Evolutionary conservation across 2,113 vertebrate genomes (phyloP), one percentile per base, ranked within the genome.

Genomic region (Typhlomys cinereus): DNA sequence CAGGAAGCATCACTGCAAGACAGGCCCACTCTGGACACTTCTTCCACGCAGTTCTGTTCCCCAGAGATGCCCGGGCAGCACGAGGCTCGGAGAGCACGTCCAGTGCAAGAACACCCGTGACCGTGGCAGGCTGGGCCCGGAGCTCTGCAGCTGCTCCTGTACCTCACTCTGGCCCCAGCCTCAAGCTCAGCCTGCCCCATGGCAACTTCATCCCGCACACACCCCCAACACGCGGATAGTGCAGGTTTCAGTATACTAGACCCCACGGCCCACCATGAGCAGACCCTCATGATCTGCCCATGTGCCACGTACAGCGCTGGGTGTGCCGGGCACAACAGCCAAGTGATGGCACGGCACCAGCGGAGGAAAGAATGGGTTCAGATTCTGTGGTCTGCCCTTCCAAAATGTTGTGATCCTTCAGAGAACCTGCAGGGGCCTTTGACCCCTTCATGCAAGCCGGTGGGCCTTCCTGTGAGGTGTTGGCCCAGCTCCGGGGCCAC

Each of bases 171-270:
- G 29, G 74, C 46, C 54, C 29, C 39, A 0, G 14, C 18, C 29
- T 0, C 23, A 15, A 93, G 54, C 54, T 57, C 1, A 0, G 5
- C 7, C 66, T 9, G 4, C 39, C 27, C 0, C 34, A 2, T 21
- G 18, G 66, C 90, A 14, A 48, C 59, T 39, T 54, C 36, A 7
- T 20, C 52, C 34, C 6, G 25, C 59, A 61, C 4, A 9, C 29
- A 13, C 7, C 50, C 54, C n/a, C 41, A 34, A 2, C 0, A 0
- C n/a, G n/a, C 71, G 64, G 13, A 21, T 34, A 4, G 1, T 0
- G 44, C 59, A 57, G 50, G 64, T 69, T 46, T 41, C 52, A 57
- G 17, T 4, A n/a, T 41, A 9, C 69, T 11, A 5, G 70, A 52
- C 17, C n/a, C 48, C 31, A 36, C 20, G 18, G 62, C 80, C 52